Evolutionary conservation across 2,113 vertebrate genomes (phyloP).

Genomic region (Malurus elegans): DNA sequence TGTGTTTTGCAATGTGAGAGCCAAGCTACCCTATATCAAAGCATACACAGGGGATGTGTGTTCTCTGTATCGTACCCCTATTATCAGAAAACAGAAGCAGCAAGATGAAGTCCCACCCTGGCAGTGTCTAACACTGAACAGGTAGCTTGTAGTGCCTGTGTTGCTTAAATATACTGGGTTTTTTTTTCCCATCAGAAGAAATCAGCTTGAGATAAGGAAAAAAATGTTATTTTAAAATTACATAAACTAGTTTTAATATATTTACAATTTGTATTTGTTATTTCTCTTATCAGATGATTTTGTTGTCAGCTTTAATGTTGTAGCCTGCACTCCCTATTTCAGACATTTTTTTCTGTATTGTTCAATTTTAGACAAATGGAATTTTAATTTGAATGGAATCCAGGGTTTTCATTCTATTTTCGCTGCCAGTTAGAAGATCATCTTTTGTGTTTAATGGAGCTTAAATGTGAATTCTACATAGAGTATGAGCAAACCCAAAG

Average conservation of each 20-base stretch:
- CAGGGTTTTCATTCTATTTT: not conserved
- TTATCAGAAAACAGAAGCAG: not conserved
- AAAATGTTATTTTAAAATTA: not conserved
- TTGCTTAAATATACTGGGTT: not conserved
- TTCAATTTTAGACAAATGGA: not conserved
- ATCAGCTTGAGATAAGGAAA: not conserved
- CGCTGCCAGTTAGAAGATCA: not conserved
- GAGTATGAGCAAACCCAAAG: not conserved
- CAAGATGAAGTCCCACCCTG: not conserved
- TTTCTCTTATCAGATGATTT: not conserved
- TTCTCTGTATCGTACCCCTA: not conserved
- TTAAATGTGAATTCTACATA: not conserved
- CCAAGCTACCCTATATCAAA: not conserved
- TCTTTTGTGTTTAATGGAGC: not conserved
- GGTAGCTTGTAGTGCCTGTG: not conserved
- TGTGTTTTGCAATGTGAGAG: not conserved
- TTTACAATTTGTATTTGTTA: not conserved
- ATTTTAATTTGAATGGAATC: not conserved
- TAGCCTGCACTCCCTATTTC: not conserved
- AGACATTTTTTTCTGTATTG: not conserved
- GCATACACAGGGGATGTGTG: not conserved
- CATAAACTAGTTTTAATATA: not conserved
- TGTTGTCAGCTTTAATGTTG: not conserved
- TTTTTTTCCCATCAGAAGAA: not conserved
- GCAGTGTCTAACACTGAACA: not conserved